These are phyloP conservation scores for Rallus crepitans DNA, from an alignment of 2,797 vertebrate species.

Conservation along the genomic window DNA sequence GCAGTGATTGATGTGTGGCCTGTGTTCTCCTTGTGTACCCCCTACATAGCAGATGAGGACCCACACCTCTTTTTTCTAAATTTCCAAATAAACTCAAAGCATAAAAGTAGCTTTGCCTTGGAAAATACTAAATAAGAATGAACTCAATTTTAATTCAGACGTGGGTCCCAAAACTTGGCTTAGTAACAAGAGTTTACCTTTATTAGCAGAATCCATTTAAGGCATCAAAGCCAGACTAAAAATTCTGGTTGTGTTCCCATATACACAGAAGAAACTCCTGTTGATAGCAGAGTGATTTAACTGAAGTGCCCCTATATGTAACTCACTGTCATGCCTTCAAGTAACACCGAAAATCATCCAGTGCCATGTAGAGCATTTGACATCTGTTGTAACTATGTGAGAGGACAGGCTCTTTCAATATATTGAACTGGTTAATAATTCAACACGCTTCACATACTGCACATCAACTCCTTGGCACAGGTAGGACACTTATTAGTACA, in stretches of 20 bases:
- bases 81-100: not conserved
- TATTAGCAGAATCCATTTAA: not conserved
- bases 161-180: not conserved
- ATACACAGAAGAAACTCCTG: not conserved
- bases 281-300: not conserved
- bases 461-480: not conserved
- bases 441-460: not conserved
- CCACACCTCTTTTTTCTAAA: not conserved
- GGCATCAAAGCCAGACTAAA: not conserved
- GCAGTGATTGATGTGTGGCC: not conserved
- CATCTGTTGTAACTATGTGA: not conserved
- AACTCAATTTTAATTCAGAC: not conserved
- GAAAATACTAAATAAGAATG: not conserved
- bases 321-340: not conserved
- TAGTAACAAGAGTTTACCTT: not conserved
- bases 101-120: not conserved
- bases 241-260: not conserved
- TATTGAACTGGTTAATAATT: not conserved
- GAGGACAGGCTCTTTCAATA: not conserved
- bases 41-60: not conserved
- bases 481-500: accelerated
- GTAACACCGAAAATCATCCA: not conserved
- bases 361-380: not conserved
- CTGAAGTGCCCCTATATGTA: not conserved
- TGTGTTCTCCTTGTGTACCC: not conserved